Evolutionary conservation across 2,888 invertebrate genomes (phyloP).

Genomic region (Plagodis dolabraria): DNA sequence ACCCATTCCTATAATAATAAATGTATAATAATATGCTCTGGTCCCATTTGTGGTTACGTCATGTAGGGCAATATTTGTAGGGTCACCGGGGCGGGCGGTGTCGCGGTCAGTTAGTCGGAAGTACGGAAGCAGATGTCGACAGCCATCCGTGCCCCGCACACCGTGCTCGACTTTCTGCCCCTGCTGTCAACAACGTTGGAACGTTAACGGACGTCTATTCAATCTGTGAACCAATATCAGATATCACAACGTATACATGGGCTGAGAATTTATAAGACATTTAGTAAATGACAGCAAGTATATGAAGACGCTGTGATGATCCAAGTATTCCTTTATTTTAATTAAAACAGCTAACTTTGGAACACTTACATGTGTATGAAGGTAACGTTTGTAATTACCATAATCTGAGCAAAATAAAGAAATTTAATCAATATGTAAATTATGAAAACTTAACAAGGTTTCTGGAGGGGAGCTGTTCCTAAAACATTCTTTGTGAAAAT

Average conservation of each 20-base stretch:
- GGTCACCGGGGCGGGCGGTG: slow-evolving; percentile 51
- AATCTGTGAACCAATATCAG: slow-evolving; percentile 45
- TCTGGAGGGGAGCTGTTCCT: too few species aligned
- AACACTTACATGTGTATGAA: too few species aligned
- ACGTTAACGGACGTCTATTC: slow-evolving; percentile 51
- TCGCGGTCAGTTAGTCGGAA: slow-evolving; percentile 67
- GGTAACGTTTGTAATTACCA: too few species aligned
- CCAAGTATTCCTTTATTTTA: too few species aligned
- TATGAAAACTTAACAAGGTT: too few species aligned
- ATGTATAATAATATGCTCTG: not conserved
- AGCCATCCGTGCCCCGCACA: slow-evolving; percentile 42
- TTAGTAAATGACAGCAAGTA: not conserved
- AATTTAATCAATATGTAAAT: too few species aligned
- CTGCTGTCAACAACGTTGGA: slow-evolving; percentile 50
- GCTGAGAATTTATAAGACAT: not conserved
- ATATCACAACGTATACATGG: slow-evolving; percentile 22
- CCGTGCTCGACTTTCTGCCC: slow-evolving; percentile 36
- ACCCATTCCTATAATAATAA: too few species aligned
- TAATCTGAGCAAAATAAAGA: too few species aligned
- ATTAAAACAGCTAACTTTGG: too few species aligned
- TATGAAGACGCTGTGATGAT: not conserved
- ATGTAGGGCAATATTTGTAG: slow-evolving; percentile 44
- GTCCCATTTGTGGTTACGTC: slow-evolving; percentile 8
- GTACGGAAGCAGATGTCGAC: slow-evolving; percentile 73
- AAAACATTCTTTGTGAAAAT: too few species aligned